These are phyloP conservation scores for Hymenopus coronatus DNA, from an alignment of 2,888 invertebrate genomes.

Conservation along the genomic window DNA sequence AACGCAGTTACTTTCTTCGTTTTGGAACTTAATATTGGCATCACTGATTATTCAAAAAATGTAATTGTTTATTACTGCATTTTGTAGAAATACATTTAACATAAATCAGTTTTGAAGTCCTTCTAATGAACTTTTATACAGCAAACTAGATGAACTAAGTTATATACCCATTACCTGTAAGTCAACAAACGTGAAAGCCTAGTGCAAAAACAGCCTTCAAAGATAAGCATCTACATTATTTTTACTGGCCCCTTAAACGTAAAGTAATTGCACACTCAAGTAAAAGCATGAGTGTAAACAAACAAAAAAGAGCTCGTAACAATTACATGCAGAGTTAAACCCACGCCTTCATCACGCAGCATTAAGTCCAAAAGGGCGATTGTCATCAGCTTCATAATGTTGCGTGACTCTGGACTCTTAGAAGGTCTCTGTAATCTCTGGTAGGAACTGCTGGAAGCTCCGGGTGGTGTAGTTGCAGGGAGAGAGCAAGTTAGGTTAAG, in stretches of 20 bases:
- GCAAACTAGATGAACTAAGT: too few relatives aligned
- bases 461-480: neutral
- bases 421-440: neutral
- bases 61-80: too few relatives aligned
- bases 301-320: neutral
- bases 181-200: neutral
- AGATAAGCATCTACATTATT: neutral
- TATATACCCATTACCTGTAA: too few relatives aligned
- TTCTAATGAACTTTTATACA: too few relatives aligned
- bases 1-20: too few relatives aligned
- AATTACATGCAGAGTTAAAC: neutral
- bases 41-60: too few relatives aligned
- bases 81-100: too few relatives aligned
- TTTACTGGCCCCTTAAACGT: neutral
- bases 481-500: constrained; percentile 36
- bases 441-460: neutral
- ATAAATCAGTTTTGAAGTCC: too few relatives aligned
- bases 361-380: neutral
- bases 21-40: too few relatives aligned
- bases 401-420: neutral
- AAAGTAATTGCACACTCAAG: neutral
- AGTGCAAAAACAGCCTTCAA: neutral
- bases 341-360: neutral
- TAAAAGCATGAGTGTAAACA: neutral
- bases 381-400: neutral